A percentile compares a stretch with the other conserved stretches of the same genome.
Conservation (phyloP, 2,797 vertebrate species). For the Acridotheres tristis region DNA sequence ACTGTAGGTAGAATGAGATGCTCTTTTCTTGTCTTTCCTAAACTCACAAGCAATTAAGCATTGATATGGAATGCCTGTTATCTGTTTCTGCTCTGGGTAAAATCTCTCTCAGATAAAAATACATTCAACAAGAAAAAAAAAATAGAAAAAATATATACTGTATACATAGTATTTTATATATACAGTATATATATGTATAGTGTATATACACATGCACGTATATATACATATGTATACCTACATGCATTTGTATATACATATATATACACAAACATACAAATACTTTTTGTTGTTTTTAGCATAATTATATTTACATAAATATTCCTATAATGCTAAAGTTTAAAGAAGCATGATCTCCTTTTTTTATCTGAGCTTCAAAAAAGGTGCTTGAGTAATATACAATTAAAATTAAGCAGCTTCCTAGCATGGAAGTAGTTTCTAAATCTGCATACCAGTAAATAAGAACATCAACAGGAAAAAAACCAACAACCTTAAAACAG, state of each 20-base stretch:
- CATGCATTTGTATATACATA: conserved; percentile 77
- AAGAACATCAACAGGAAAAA: conserved; percentile 79
- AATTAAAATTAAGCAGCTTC: conserved; percentile 85
- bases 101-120: conserved; percentile 89
- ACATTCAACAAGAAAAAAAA: conserved; percentile 90
- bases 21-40: conserved; percentile 74
- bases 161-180: conserved; percentile 76
- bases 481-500: conserved; percentile 66
- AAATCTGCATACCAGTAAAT: conserved; percentile 83
- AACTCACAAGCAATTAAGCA: conserved; percentile 79
- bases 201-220: conserved; percentile 76
- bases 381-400: conserved; percentile 91
- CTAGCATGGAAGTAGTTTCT: conserved; percentile 82
- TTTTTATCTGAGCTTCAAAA: conserved; percentile 84
- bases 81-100: conserved; percentile 83
- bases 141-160: conserved; percentile 84
- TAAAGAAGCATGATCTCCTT: conserved; percentile 83
- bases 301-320: conserved; percentile 92
- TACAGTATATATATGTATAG: conserved; percentile 79
- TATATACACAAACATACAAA: conserved; percentile 85
- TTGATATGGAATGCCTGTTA: conserved; percentile 86
- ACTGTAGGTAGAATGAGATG: conserved; percentile 83
- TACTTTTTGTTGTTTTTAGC: conserved; percentile 83
- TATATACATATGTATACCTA: conserved; percentile 72
- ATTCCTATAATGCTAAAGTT: conserved; percentile 88